Evolutionary conservation across 37 sponge, comb jelly and placozoan genomes (phyloP), one percentile per base, ranked within the genome.

Genomic region (Spongia lamella): DNA sequence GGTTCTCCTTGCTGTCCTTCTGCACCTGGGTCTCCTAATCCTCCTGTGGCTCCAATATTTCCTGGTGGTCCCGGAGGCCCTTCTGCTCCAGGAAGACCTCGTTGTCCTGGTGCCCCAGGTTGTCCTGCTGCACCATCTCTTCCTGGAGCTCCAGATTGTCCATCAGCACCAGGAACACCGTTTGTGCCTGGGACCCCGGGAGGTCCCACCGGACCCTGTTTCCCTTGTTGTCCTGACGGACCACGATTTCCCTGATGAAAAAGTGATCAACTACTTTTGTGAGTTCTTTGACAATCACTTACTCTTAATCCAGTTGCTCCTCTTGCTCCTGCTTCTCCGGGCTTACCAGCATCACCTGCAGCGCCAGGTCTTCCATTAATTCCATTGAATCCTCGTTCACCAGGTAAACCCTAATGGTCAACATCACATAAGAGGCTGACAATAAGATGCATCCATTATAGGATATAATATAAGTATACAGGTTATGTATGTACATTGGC

Each of bases 241-340:
- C 47, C 47, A 43, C 7, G 5, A 9, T 43, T 43, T 43, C 47
- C 47, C 47, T 43, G 9, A 43, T 13, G 47, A 9, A 43, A 43
- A 43, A 5, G 9, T 5, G 9, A 43, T 5, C 47, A 13, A 43
- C 7, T 43, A 9, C 9, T 9, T 13, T 13, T 43, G 9, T 43
- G 5, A 13, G 7, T 43, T 43, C 9, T 9, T 43, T 43, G 47
- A 13, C 7, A 5, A 43, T 9, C 5, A 56, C 73, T 34, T 34
- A 81, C 84, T 38, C 76, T 76, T 15, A 77, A 19, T 7, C 88
- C 88, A 43, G 82, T 3, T 4, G 76, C 58, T 29, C 88, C 88
- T 31, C 78, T 58, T 22, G 79, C 3, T 52, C 88, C 88, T 34
- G 79, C 34, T 7, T 77, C 79, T 14, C 88, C 88, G 22, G 77